Evolutionary conservation across 2,797 vertebrate genomes (phyloP).

Genomic region (Peromyscus attwateri): DNA sequence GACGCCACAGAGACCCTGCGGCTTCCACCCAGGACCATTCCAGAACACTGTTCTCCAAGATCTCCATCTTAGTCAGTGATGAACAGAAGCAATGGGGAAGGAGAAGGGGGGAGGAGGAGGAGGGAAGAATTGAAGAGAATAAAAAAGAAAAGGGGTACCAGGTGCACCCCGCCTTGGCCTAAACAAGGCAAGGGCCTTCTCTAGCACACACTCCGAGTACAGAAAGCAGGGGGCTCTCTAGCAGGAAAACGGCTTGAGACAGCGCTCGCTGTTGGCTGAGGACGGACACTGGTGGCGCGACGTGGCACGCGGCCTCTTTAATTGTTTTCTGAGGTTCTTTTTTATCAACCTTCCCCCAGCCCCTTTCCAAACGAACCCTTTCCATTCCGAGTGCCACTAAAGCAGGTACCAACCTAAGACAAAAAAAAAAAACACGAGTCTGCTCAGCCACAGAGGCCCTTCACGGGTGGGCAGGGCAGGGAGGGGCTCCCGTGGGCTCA

Average conservation of each 20-base stretch:
- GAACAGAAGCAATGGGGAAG: constrained; percentile 80
- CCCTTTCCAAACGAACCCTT: constrained; percentile 91
- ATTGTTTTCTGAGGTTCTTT: constrained; percentile 85
- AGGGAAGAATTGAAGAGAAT: constrained; percentile 40
- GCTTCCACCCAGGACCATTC: constrained; percentile 82
- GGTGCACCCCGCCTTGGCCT: constrained; percentile 60
- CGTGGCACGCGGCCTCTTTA: constrained; percentile 90
- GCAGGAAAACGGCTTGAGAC: constrained; percentile 85
- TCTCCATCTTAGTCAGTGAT: constrained; percentile 86
- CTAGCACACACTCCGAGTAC: constrained; percentile 87
- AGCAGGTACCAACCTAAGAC: constrained; percentile 90
- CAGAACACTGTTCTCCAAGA: constrained; percentile 86
- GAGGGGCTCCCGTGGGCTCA: constrained; percentile 88
- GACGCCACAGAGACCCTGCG: constrained; percentile 74
- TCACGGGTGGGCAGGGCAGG: constrained; percentile 70
- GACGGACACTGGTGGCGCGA: constrained; percentile 92
- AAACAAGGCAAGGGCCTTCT: constrained; percentile 85
- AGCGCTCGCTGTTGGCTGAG: constrained; percentile 88
- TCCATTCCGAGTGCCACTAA: constrained; percentile 89
- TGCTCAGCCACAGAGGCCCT: constrained; percentile 88
- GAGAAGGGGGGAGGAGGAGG: not conserved
- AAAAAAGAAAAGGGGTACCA: constrained; percentile 78
- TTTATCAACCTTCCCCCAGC: not conserved
- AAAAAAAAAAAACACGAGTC: constrained; percentile 74
- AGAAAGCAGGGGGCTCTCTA: constrained; percentile 83